These are phyloP conservation scores for Petromus typicus DNA, from an alignment of 2,113 vertebrate species.

Conservation along the genomic window DNA sequence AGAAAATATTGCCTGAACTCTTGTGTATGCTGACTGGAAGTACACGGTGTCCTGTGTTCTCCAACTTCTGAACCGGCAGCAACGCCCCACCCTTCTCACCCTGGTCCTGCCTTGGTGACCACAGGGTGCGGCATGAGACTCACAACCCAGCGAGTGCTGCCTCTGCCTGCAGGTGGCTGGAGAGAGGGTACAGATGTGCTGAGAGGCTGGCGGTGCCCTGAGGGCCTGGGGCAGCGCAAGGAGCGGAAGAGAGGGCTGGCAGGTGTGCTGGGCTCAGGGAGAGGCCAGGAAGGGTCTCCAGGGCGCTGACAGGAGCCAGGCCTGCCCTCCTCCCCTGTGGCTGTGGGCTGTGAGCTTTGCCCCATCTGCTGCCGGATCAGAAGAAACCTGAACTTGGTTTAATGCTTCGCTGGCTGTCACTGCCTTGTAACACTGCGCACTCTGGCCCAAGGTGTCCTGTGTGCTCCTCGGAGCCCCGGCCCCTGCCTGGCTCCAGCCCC, in stretches of 20 bases:
- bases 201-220: rapidly evolving
- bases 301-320: neutral
- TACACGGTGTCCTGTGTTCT: neutral
- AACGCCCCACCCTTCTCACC: neutral
- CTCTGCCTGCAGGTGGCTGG: neutral
- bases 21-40: neutral
- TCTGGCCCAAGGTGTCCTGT: neutral
- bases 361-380: neutral
- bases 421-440: neutral
- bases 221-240: neutral
- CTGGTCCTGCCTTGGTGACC: neutral
- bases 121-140: too few species aligned
- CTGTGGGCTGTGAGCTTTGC: neutral
- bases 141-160: neutral
- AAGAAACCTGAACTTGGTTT: neutral
- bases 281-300: neutral
- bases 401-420: neutral
- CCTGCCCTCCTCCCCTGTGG: too few species aligned
- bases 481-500: neutral
- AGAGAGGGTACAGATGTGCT: neutral
- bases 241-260: neutral
- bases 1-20: neutral
- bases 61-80: neutral
- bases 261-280: neutral
- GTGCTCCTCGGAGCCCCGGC: neutral